Evolutionary conservation across 2,113 vertebrate genomes (phyloP), one percentile per base, ranked within the genome.

Genomic region (Pseudorectes ferrugineus): DNA sequence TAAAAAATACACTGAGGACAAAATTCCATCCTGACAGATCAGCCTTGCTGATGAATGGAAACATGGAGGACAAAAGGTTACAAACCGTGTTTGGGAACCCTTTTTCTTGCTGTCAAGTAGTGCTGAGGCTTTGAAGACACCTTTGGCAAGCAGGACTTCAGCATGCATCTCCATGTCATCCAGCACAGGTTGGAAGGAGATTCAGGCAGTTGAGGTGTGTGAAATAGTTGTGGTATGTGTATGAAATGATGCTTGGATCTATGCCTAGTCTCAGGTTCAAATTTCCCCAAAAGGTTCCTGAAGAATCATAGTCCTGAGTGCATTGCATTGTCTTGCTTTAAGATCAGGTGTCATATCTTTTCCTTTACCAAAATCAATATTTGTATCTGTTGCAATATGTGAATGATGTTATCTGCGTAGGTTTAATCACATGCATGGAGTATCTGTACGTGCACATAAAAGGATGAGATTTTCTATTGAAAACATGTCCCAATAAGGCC

Each of bases 51-150:
- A 68, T 38, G 31, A 51, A 86, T 48, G 31, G n/a, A 67, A 81
- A 74, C 7, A 11, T 35, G 36, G 65, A 85, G 31, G 29, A 82
- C 14, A 48, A 87, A 75, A 68, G 18, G 36, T 49, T 72, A 57
- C 67, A 73, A 67, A n/a, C 3, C 0, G 0, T 25, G 11, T 15
- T 48, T 36, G 25, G n/a, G 26, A 28, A 85, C 2, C 12, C 15
- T 22, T 42, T 77, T 62, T 33, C 43, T 73, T 46, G 26, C 54
- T 49, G 42, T 25, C 88, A 79, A 26, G 43, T 40, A 54, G 51
- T 25, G 33, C n/a, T 13, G 14, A 72, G 66, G 74, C 43, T 89
- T 55, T 88, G 46, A 80, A 77, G 57, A 42, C 11, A 46, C 2
- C 22, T 87, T 70, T 23, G 11, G 33, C 23, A 75, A 78, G 66